Evolutionary conservation across 2,888 invertebrate genomes (phyloP), one percentile per base, ranked within the genome.

Genomic region (Rosalia funebris): DNA sequence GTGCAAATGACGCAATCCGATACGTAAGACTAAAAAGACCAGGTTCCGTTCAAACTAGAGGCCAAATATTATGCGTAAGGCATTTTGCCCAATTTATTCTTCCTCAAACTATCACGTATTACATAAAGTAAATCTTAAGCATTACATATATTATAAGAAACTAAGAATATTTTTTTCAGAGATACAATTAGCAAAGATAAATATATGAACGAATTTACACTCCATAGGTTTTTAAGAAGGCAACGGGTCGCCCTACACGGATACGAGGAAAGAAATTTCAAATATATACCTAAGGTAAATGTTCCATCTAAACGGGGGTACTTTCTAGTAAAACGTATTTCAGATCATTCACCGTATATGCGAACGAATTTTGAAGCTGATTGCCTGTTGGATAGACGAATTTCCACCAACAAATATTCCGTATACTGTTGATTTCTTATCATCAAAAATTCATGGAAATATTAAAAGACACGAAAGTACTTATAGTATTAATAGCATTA

Each of bases 81-180:
- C 90, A 92, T 78, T 93, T 95, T 79, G 91, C 91, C 72, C 88
- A 89, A 75, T 91, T 89, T 73, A 84, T 94, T 59, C 86, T 90
- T 77, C 92, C 93, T 9, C 89, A 89, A 78, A 88, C 90, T 66
- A 84, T 89, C 41, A 87, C 92, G 1, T 93, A 88, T 79, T 88
- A 89, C 69, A 85, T 88, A 63, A 89, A 85, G 88, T 91, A 79
- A 66, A 61, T 56, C 25, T 9, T 3, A 25, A 9, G 19, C 12
- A 12, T 31, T 14, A 14, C 16, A 5, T n/a, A 11, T 55, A 34
- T 31, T 34, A 9, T 31, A 7, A 10, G 12, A 44, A 7, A 17
- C 12, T 32, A 31, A 10, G 25, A 25, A 25, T 20, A 44, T 9
- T 57, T 60, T 60, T 72, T 77, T 41, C 65, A 83, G 83, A 63